Percentiles rank a stretch among this genome's conserved stretches.
phyloP scores from a whole-genome alignment of 2,888 invertebrate genomes.

The Luffia ferchaultella region DNA sequence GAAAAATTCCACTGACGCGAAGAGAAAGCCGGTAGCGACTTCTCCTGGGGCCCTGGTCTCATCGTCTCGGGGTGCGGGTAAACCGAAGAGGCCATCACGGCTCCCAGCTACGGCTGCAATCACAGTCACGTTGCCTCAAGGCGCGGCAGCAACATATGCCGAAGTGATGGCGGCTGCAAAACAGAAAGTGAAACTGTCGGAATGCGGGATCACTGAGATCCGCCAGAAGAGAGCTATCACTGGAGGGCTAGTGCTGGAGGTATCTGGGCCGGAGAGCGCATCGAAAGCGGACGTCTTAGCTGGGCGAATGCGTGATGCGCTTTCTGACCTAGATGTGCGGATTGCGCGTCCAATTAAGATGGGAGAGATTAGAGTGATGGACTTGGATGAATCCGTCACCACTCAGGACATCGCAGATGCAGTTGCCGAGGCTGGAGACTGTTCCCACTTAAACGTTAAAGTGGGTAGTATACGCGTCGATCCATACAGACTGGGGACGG shows the following conservation, averaged over 20 bases:
- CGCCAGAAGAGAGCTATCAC: constrained; percentile 3
- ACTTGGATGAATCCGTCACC: constrained; percentile 3
- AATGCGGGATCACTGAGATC: constrained; percentile 3
- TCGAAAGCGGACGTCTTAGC: constrained; percentile 12
- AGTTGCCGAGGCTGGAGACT: background rate
- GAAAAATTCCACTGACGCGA: too few relatives aligned
- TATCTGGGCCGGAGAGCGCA: too few relatives aligned
- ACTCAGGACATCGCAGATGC: background rate
- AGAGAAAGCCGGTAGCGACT: too few relatives aligned
- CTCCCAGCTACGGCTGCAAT: too few relatives aligned
- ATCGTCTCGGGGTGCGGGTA: too few relatives aligned
- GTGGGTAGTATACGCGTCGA: too few relatives aligned
- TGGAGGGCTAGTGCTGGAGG: constrained; percentile 11
- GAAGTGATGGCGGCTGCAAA: constrained; percentile 7
- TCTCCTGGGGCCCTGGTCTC: too few relatives aligned
- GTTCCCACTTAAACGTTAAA: background rate
- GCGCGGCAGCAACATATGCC: constrained; percentile 9
- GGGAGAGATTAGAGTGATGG: background rate
- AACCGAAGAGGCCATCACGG: constrained; percentile 7
- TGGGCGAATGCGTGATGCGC: constrained; percentile 2
- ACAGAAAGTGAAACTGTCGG: background rate
- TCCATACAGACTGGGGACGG: too few relatives aligned
- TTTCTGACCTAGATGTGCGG: background rate
- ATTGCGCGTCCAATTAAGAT: constrained; percentile 1
- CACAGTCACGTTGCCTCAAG: constrained; percentile 10